A percentile compares a stretch with the other conserved stretches of the same genome.
Conservation (phyloP, 2,888 invertebrate genomes). For the Macroteleia sp. region DNA sequence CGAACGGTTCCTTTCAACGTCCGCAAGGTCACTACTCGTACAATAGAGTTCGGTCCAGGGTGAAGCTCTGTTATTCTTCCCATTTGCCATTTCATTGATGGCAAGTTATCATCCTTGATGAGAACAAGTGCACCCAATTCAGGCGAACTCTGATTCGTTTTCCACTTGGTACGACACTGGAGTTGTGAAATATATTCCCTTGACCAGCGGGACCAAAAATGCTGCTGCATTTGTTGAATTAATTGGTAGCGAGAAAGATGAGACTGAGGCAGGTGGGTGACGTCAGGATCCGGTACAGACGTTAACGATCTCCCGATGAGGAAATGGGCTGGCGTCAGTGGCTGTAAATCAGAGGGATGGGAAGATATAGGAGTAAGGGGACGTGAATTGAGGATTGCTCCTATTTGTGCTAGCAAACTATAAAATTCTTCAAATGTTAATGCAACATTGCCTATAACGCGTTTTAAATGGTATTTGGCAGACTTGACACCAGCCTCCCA, state of each 20-base stretch:
- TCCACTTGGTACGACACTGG: constrained; percentile 62
- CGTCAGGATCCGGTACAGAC: constrained; percentile 66
- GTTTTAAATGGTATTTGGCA: constrained; percentile 27
- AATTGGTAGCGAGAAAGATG: constrained; percentile 55
- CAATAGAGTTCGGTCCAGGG: constrained; percentile 10
- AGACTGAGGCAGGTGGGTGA: constrained; percentile 42
- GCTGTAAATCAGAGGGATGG: constrained; percentile 60
- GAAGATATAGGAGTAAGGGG: constrained; percentile 56
- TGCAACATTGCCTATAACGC: constrained; percentile 5
- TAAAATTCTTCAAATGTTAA: constrained; percentile 35
- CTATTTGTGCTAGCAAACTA: constrained; percentile 23
- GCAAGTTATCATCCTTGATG: constrained; percentile 13
- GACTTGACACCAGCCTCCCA: constrained; percentile 40
- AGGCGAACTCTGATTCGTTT: neutral
- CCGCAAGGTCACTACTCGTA: constrained; percentile 15
- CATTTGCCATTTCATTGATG: constrained; percentile 16
- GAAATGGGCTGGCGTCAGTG: constrained; percentile 73
- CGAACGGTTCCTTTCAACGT: too few species aligned
- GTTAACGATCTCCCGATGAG: constrained; percentile 69
- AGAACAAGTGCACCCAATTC: constrained; percentile 6
- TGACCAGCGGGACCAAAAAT: constrained; percentile 51
- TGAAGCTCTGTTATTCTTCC: constrained; percentile 8
- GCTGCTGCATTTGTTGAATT: constrained; percentile 34
- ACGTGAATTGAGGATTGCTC: constrained; percentile 23
- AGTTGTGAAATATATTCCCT: constrained; percentile 63